A percentile compares a stretch with the other conserved stretches of the same genome.
Evolutionary conservation across 1,140 invertebrate genomes (phyloP).

Genomic region (Macrobrachium rosenbergii): DNA sequence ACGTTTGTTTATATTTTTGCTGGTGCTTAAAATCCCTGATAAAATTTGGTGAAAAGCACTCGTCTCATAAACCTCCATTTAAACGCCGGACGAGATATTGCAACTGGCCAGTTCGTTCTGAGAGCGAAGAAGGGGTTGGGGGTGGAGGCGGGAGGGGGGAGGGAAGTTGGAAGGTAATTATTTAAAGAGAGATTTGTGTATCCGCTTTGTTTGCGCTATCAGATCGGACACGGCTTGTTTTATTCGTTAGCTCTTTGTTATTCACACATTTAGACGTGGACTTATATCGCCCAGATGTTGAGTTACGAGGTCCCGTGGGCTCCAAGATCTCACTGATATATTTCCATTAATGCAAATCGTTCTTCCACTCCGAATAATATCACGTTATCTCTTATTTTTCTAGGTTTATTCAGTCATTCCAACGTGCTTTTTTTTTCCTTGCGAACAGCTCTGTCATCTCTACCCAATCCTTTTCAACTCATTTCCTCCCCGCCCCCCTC

Average conservation of each 20-base stretch:
- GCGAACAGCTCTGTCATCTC: background rate
- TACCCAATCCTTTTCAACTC: background rate
- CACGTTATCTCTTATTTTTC: background rate
- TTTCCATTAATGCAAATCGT: background rate
- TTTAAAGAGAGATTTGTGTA: conserved; percentile 57
- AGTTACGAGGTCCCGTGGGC: no score
- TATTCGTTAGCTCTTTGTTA: conserved; percentile 53
- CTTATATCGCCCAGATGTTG: conserved; percentile 24
- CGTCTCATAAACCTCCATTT: background rate
- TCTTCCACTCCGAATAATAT: background rate
- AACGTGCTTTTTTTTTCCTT: background rate
- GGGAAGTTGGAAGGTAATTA: conserved; percentile 35
- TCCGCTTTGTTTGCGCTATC: conserved; percentile 55
- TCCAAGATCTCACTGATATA: no score
- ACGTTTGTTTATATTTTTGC: conserved; percentile 43
- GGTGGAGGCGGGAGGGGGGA: background rate
- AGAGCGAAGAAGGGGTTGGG: no score
- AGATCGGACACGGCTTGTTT: conserved; percentile 44
- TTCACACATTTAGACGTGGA: conserved; percentile 45
- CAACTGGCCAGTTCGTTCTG: no score
- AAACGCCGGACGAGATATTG: no score
- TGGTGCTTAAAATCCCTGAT: background rate
- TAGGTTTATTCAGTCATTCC: background rate
- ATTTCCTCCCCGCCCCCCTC: background rate
- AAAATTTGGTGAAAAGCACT: background rate